phyloP scores from a whole-genome alignment of 1,140 invertebrate species.

The Drosophila mayri region DNA sequence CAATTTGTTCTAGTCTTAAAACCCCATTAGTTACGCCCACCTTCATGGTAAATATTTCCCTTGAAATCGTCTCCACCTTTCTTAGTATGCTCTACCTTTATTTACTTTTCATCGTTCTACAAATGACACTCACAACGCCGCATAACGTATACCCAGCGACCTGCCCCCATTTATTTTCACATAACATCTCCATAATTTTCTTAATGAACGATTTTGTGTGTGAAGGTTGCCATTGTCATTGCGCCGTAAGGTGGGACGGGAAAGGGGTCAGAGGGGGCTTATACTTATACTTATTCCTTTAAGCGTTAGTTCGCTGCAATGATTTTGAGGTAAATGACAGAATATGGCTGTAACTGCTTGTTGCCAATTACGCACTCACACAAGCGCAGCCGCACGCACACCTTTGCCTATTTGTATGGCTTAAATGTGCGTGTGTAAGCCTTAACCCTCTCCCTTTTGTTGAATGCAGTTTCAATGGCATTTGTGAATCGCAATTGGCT shows the following conservation, averaged over 20 bases:
- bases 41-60: neutral
- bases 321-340: conserved; percentile 70
- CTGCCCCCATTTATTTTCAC: conserved; percentile 35
- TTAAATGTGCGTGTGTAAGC: conserved; percentile 48
- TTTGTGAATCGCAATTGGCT: conserved; percentile 79
- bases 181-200: conserved; percentile 72
- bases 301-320: conserved; percentile 56
- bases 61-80: neutral
- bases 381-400: conserved; percentile 8
- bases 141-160: conserved; percentile 14
- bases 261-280: conserved; percentile 28
- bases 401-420: conserved; percentile 7
- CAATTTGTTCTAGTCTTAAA: neutral
- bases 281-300: conserved; percentile 2
- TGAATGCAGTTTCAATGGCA: conserved; percentile 82
- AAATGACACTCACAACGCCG: conserved; percentile 11
- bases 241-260: neutral
- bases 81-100: neutral
- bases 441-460: conserved; percentile 30
- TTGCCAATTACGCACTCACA: conserved; percentile 48
- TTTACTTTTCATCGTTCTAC: conserved; percentile 7
- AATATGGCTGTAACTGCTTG: conserved; percentile 46
- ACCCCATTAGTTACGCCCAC: neutral
- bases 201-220: conserved; percentile 83
- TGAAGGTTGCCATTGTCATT: conserved; percentile 79